Percentiles rank a stretch among this genome's conserved stretches.
These are phyloP conservation scores for Phenganax marumi DNA, from an alignment of 92 coral and sea anemone genomes.

Conservation along the genomic window DNA sequence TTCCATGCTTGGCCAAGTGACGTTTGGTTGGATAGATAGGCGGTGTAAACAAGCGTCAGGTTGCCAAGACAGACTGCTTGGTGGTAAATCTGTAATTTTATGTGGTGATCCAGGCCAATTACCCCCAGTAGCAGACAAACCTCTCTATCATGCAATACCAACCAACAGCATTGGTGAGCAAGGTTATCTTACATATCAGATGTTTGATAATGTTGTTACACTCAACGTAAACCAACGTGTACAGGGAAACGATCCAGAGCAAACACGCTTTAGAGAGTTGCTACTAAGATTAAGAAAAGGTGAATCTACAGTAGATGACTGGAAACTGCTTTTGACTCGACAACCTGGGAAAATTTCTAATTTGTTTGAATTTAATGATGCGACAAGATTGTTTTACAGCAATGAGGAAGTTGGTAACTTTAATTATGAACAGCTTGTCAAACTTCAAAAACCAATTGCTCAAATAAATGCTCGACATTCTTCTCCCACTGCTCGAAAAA, in stretches of 20 bases:
- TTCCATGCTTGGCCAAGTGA: conserved; percentile 70
- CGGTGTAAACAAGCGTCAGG: conserved; percentile 67
- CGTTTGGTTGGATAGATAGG: conserved; percentile 66
- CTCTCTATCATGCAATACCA: conserved; percentile 65
- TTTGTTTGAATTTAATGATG: neutral
- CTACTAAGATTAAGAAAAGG: conserved; percentile 45
- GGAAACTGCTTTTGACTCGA: conserved; percentile 62
- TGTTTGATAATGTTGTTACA: conserved; percentile 67
- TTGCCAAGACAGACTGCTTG: conserved; percentile 55
- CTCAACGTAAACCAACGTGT: conserved; percentile 64
- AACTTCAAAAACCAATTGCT: conserved; percentile 1
- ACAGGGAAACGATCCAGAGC: conserved; percentile 60
- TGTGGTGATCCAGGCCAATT: conserved; percentile 72
- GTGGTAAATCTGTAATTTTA: conserved; percentile 61
- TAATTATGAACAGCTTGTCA: no score
- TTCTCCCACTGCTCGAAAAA: neutral
- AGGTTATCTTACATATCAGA: conserved; percentile 62
- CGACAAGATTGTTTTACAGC: no score
- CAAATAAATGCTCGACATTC: neutral
- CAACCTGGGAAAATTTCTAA: conserved; percentile 39
- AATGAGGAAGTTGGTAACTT: no score
- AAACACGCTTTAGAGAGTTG: conserved; percentile 63
- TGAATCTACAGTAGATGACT: conserved; percentile 37
- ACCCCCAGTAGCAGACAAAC: conserved; percentile 78
- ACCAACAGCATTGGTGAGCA: conserved; percentile 68